Evolutionary conservation across 2,888 invertebrate species (phyloP), one percentile per base, ranked within the genome.

Genomic region (Acleris literana): DNA sequence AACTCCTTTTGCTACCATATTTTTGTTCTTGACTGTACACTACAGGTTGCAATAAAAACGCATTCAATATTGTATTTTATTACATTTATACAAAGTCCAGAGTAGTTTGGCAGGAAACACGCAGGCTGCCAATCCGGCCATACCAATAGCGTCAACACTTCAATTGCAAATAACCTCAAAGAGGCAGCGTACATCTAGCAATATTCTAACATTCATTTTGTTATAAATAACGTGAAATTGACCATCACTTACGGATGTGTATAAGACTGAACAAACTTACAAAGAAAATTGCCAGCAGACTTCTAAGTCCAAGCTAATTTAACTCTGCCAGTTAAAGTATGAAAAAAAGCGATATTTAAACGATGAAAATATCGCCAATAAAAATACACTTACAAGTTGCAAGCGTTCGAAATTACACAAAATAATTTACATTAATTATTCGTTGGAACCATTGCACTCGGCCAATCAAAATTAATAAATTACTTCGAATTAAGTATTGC

Each of bases 191-290:
- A 65, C 51, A 63, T 53, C 69, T 69, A 70, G 70, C 70, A 70
- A 67, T 59, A 64, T 62, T 63, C 70, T 70, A 70, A 70, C 67
- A 67, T 66, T 63, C 52, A 69, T 65, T 59, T 63, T 60, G 58
- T 56, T 43, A 64, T 57, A 63, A 63, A 63, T 53, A 63, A 63
- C 20, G 54, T 52, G 54, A 63, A 44, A 63, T 49, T 55, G 51
- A 57, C 56, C 39, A 39, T 39, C 39, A 13, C 13, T 4, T 39
- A 13, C 9, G 13, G 39, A 39, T 13, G 39, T 13, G 39, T 39
- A 13, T 13, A 39, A 39, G 13, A 39, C 39, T 39, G 39, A 33
- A 39, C 11, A 39, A 13, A 13, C 3, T 33, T 33, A 9, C 13
- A 39, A 39, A 1, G 3, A 13, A 39, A 13, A 39, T 39, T 13